Evolutionary conservation across 2,888 invertebrate species (phyloP), one percentile per base, ranked within the genome.

Genomic region (Pyralis farinalis): DNA sequence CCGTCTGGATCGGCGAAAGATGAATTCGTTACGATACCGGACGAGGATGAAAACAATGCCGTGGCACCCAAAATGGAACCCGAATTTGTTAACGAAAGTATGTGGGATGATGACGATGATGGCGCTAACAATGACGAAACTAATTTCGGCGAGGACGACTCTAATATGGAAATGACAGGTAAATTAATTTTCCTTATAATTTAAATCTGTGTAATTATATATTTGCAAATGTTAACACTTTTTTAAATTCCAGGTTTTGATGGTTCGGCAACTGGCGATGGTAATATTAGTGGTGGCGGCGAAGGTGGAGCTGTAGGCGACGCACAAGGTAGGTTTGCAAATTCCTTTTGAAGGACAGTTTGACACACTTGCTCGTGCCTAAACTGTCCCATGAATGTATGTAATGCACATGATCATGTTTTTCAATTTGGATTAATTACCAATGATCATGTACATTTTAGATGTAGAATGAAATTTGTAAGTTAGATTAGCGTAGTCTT

Each of bases 61-160:
- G 88, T 92, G 51, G 91, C 92, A 60, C 92, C 92, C 20, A 92
- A 92, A 91, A 91, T 92, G 73, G 92, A 92, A 89, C 92, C 92
- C 0, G 92, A 92, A 77, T 92, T 92, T 73, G 87, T 90, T 31
- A 92, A 92, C 48, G 92, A 92, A 67, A 86, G 90, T 49, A 81
- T 89, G 83, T 90, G 90, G 88, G 90, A 90, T 48, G 89, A 90
- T 45, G 92, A 91, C 49, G 92, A 92, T 53, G 92, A 91, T 53
- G 92, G 91, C 58, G 81, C 91, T 20, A 91, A 90, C 45, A 92
- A 92, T 60, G 92, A 91, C 58, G 92, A 92, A 65, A 86, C 91
- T 0, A 90, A 90, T 59, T 92, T 92, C 56, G 92, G 92, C 62
- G 92, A 92, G 77, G 92, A 92, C 43, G 92, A 92, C 71, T 90